phyloP scores from a whole-genome alignment of 1,140 invertebrate species.

The Drosophila willistoni region DNA sequence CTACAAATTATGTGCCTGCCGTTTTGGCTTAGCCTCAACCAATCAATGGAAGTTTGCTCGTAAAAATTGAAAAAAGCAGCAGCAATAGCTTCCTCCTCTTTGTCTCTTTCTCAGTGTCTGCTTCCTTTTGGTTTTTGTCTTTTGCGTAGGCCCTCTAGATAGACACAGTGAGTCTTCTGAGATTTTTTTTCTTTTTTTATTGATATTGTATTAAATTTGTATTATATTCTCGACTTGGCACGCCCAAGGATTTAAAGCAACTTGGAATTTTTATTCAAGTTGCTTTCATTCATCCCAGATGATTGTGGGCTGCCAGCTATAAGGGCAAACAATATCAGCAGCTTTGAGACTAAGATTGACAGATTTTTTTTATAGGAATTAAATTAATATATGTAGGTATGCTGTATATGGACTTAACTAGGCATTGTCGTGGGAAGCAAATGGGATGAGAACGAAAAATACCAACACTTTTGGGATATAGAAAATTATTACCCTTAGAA shows the following conservation, averaged over 20 bases:
- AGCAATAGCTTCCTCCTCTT: neutral
- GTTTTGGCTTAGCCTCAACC: slow-evolving; percentile 19
- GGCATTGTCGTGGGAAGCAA: neutral
- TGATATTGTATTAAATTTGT: slow-evolving; percentile 11
- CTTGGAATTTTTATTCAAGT: slow-evolving; percentile 1
- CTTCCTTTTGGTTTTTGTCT: neutral
- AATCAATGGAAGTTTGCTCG: slow-evolving; percentile 14
- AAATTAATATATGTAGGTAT: slow-evolving; percentile 25
- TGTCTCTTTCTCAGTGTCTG: too few relatives aligned
- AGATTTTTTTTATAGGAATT: neutral
- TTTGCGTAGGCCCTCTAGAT: slow-evolving; percentile 4
- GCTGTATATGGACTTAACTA: slow-evolving; percentile 13
- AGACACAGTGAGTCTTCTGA: too few relatives aligned
- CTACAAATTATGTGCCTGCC: slow-evolving; percentile 21
- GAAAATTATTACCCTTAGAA: too few relatives aligned
- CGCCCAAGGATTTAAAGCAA: slow-evolving; percentile 16
- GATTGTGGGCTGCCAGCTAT: neutral
- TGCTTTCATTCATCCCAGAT: neutral
- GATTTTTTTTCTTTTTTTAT: slow-evolving; percentile 1
- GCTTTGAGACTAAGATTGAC: neutral
- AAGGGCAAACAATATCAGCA: neutral
- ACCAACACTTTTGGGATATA: too few relatives aligned
- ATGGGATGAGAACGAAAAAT: neutral
- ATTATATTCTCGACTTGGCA: slow-evolving; percentile 7
- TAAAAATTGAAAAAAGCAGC: slow-evolving; percentile 5